Conservation (phyloP, 2,888 invertebrate species). For the Trissoscelio sp. region DNA sequence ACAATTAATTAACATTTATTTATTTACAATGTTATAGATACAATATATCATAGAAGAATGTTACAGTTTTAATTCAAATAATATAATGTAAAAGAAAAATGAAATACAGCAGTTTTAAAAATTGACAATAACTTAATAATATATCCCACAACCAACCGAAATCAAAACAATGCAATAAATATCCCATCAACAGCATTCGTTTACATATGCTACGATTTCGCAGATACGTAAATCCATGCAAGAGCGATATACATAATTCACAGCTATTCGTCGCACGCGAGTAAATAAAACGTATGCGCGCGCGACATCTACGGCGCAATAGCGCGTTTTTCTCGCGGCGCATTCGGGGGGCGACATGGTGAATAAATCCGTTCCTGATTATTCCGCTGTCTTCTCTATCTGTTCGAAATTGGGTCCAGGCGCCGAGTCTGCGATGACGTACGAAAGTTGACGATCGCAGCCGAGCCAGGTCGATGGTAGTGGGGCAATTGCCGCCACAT, state of each 20-base stretch:
- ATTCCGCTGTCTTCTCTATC: constrained; percentile 42
- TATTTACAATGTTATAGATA: too few species aligned
- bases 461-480: constrained; percentile 19
- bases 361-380: constrained; percentile 46
- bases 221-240: constrained; percentile 10
- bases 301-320: constrained; percentile 14
- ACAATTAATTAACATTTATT: too few species aligned
- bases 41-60: too few species aligned
- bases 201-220: constrained; percentile 3
- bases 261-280: neutral
- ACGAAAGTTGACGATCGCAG: too few species aligned
- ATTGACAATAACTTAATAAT: too few species aligned
- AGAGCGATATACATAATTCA: constrained; percentile 31
- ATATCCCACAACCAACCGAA: constrained; percentile 3
- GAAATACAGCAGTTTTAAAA: too few species aligned
- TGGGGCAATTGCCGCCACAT: constrained; percentile 42
- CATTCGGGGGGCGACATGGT: constrained; percentile 16
- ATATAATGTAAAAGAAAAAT: too few species aligned
- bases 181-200: neutral
- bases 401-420: constrained; percentile 57
- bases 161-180: constrained; percentile 37
- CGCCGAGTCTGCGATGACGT: constrained; percentile 39
- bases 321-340: neutral
- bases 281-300: constrained; percentile 19
- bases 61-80: too few species aligned